These are phyloP conservation scores for Bacillus rossius DNA, from an alignment of 1,140 invertebrate genomes.

Conservation along the genomic window DNA sequence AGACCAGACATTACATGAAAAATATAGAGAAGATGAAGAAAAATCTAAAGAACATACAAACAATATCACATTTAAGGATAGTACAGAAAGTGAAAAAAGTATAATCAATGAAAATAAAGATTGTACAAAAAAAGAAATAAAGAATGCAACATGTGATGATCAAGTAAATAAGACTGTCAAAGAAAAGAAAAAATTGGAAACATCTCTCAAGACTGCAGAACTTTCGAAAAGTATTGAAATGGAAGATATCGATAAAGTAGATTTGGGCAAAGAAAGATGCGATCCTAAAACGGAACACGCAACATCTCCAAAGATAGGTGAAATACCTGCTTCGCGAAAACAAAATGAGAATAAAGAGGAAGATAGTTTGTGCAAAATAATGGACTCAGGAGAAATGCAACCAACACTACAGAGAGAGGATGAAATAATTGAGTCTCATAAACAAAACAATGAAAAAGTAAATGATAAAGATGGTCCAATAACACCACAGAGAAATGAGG, in stretches of 20 bases:
- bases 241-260: too few relatives aligned
- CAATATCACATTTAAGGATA: neutral
- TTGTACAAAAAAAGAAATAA: neutral
- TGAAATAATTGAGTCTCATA: neutral
- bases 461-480: conserved; percentile 16
- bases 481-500: too few relatives aligned
- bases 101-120: neutral
- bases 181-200: conserved; percentile 30
- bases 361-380: conserved; percentile 11
- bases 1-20: conserved; percentile 27
- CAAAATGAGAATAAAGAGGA: conserved; percentile 28
- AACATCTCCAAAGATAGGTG: too few relatives aligned
- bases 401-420: neutral
- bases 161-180: conserved; percentile 33
- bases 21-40: conserved; percentile 29
- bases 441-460: neutral
- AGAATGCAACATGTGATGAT: neutral
- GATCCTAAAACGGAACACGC: too few relatives aligned
- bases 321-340: too few relatives aligned
- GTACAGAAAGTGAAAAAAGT: neutral
- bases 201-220: too few relatives aligned
- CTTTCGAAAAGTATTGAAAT: too few relatives aligned
- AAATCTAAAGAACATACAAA: neutral
- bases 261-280: too few relatives aligned
- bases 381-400: neutral